Evolutionary conservation across 2,797 vertebrate genomes (phyloP).

Genomic region (Anguilla marmorata): DNA sequence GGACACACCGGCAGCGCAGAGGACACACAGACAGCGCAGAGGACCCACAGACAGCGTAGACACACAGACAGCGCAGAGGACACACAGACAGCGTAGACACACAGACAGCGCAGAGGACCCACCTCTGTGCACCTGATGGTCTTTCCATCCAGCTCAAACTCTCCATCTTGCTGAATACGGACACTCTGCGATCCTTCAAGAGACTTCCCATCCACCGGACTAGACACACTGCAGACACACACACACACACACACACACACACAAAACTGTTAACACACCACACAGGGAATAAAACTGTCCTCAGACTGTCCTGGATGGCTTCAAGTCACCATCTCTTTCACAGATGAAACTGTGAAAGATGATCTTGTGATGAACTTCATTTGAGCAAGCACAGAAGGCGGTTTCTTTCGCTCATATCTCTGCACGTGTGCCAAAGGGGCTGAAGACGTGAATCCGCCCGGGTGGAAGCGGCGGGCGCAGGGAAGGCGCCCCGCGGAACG

Average conservation of each 20-base stretch:
- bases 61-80: no score
- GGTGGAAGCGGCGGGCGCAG: background rate
- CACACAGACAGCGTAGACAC: background rate
- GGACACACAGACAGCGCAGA: no score
- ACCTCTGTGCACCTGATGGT: conserved; percentile 88
- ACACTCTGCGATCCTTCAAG: conserved; percentile 81
- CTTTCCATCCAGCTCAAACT: conserved; percentile 79
- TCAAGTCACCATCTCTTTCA: background rate
- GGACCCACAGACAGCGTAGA: no score
- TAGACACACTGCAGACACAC: conserved; percentile 69
- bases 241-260: background rate
- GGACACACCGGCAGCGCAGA: no score
- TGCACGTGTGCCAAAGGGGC: background rate
- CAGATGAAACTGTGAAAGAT: background rate
- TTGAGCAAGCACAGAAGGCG: background rate
- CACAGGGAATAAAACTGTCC: background rate
- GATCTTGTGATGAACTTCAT: background rate
- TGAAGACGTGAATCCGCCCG: background rate
- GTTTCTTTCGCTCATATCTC: no score
- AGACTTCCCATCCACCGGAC: conserved; percentile 82
- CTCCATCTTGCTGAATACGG: conserved; percentile 76
- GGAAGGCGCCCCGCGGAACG: background rate
- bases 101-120: background rate
- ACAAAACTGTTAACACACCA: background rate
- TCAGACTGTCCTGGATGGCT: background rate